Evolutionary conservation across 2,888 invertebrate genomes (phyloP).

Genomic region (Julus scandinavius): DNA sequence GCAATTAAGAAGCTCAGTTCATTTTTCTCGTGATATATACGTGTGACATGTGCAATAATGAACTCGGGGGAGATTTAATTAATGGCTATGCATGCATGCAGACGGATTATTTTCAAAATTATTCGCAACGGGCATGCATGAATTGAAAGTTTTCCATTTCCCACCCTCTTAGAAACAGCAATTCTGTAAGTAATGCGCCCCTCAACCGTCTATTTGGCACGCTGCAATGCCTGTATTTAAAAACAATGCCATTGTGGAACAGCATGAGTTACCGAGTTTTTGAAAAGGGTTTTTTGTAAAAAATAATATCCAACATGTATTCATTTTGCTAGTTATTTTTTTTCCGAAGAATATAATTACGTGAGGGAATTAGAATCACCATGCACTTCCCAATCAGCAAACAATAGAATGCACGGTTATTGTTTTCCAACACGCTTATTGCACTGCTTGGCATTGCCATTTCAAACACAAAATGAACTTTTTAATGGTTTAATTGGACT

Average conservation of each 20-base stretch:
- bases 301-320: background rate
- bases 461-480: background rate
- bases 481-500: slow-evolving; percentile 34
- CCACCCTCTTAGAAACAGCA: slow-evolving; percentile 7
- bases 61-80: slow-evolving; percentile 29
- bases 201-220: slow-evolving; percentile 16
- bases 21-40: slow-evolving; percentile 29
- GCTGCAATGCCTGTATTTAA: slow-evolving; percentile 19
- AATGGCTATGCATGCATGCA: slow-evolving; percentile 26
- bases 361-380: background rate
- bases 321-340: background rate
- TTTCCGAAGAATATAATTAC: background rate
- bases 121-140: slow-evolving; percentile 29
- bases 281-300: background rate
- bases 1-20: slow-evolving; percentile 39
- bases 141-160: slow-evolving; percentile 4
- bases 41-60: slow-evolving; percentile 30
- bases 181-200: background rate
- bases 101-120: slow-evolving; percentile 37
- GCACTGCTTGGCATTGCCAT: background rate
- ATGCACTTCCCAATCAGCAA: background rate
- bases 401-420: background rate
- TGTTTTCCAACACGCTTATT: slow-evolving; percentile 6
- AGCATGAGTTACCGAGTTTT: background rate
- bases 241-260: slow-evolving; percentile 11